These are phyloP conservation scores for Mesembrinibis cayennensis DNA, from an alignment of 2,113 vertebrate genomes.

Conservation along the genomic window DNA sequence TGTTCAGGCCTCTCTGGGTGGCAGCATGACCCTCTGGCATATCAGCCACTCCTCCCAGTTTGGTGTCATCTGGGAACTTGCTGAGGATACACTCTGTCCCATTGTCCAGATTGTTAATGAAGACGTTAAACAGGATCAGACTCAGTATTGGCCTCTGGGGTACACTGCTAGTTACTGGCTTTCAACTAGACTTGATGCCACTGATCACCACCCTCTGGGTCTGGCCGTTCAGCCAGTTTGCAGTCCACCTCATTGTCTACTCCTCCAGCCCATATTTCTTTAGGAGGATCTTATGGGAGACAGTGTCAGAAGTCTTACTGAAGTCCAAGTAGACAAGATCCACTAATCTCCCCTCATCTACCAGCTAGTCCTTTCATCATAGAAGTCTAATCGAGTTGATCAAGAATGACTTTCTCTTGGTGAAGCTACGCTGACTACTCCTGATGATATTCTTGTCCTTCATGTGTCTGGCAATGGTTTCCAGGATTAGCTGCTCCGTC, in stretches of 20 bases:
- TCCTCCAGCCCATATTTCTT: background rate
- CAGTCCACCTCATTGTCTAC: background rate
- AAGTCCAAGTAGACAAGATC: background rate
- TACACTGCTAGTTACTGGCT: background rate
- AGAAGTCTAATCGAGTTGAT: background rate
- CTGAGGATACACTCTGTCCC: background rate
- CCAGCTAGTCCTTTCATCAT: background rate
- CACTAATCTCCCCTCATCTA: background rate
- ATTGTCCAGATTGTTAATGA: background rate
- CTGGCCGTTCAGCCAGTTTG: background rate
- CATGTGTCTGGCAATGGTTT: background rate
- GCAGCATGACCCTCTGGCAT: background rate
- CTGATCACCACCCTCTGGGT: background rate
- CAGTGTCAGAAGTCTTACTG: background rate
- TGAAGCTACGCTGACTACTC: background rate
- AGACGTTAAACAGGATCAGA: background rate
- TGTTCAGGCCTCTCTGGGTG: background rate
- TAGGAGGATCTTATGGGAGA: background rate
- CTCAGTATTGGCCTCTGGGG: background rate
- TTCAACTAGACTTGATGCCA: background rate
- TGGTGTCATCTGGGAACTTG: background rate
- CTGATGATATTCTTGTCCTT: background rate
- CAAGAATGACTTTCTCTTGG: background rate
- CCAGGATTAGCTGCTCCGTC: background rate
- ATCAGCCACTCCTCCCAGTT: background rate